These are phyloP conservation scores for Cydia pomonella DNA, from an alignment of 1,140 invertebrate genomes.

Conservation along the genomic window DNA sequence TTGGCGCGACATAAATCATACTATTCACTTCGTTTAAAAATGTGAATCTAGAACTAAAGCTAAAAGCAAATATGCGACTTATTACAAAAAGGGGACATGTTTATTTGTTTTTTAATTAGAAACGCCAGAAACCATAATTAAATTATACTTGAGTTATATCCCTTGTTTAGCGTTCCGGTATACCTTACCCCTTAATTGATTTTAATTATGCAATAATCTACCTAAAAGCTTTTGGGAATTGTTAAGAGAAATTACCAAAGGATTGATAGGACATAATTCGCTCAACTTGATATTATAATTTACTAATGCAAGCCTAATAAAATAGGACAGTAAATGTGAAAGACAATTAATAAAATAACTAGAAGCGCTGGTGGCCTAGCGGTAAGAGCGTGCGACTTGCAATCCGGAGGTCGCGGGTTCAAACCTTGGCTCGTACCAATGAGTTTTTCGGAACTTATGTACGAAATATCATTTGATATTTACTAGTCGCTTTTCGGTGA, in stretches of 20 bases:
- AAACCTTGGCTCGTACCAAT: too few relatives aligned
- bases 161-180: conserved; percentile 5
- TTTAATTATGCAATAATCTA: conserved; percentile 32
- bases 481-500: too few relatives aligned
- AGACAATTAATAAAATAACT: too few relatives aligned
- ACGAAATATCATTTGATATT: too few relatives aligned
- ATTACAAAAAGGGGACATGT: not conserved
- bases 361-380: too few relatives aligned
- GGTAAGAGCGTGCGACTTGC: too few relatives aligned
- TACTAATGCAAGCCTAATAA: too few relatives aligned
- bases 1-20: not conserved
- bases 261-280: not conserved
- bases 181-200: conserved; percentile 14
- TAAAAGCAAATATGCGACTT: not conserved
- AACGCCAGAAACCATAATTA: not conserved
- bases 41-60: too few relatives aligned
- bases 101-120: not conserved
- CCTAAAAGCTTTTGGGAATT: conserved; percentile 22
- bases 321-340: too few relatives aligned
- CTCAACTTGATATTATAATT: not conserved
- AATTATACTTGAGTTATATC: conserved; percentile 3
- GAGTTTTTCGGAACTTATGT: too few relatives aligned
- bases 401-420: too few relatives aligned
- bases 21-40: not conserved
- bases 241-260: conserved; percentile 3